Evolutionary conservation across 1,140 invertebrate species (phyloP), one percentile per base, ranked within the genome.

Genomic region (Drosophila melanogaster): DNA sequence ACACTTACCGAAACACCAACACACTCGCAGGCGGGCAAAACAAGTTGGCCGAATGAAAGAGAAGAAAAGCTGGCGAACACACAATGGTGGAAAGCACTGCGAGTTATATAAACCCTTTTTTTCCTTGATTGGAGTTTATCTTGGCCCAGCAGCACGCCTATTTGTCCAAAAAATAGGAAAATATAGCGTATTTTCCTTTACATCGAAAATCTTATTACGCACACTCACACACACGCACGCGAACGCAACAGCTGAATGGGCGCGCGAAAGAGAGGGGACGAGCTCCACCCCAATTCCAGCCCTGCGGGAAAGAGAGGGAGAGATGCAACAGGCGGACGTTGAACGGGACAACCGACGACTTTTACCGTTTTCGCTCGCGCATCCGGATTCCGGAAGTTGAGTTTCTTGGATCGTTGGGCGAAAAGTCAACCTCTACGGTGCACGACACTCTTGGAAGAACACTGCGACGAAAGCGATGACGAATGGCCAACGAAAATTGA

Each of bases 231-330:
- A 62, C 53, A 72, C 35, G 47, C 56, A 64, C 37, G 62, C 59
- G 81, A 50, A 66, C 60, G 83, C 74, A 75, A 86, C 83, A 86
- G 76, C 72, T 84, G 81, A 84, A 86, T 61, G 81, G 79, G 53
- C 62, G 60, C n/a, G 46, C 19, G 38, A 26, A 19, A 38, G 38
- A 35, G 33, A 50, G 37, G 51, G 60, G 62, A 41, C 53, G 60
- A 80, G 73, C 75, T 56, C 79, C 78, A 86, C 81, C 77, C 81
- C 62, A 75, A 79, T 79, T 81, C 58, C 65, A 71, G 49, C 57
- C 49, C 64, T 38, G 62, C 62, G 76, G 58, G 49, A 73, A 73
- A 71, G 47, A 47, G 46, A 47, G 19, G 46, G 46, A 58, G 58
- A 62, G 64, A 62, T 64, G 46, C 59, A 74, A 61, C 70, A 64